A percentile compares a stretch with the other conserved stretches of the same genome.
phyloP scores from a whole-genome alignment of 2,888 invertebrate genomes.

The Proisotoma minuta region DNA sequence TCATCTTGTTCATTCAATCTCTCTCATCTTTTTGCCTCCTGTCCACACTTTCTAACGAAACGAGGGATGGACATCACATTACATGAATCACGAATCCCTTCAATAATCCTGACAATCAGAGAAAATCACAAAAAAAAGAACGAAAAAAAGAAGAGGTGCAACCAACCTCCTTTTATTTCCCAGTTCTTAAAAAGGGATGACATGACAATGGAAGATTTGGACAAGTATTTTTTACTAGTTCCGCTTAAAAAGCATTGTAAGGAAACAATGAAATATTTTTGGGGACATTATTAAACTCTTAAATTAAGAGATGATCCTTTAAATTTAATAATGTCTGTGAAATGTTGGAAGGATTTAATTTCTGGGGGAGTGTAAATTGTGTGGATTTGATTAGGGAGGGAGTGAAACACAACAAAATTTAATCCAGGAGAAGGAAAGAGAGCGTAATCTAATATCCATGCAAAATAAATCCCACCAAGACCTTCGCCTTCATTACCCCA shows the following conservation, averaged over 20 bases:
- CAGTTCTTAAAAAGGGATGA: too few relatives aligned
- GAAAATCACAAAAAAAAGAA: too few relatives aligned
- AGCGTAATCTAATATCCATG: not conserved
- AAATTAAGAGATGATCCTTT: too few relatives aligned
- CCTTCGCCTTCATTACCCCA: conserved; percentile 8
- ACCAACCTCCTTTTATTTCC: not conserved
- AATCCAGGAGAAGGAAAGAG: conserved; percentile 6
- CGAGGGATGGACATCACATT: not conserved
- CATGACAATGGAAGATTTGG: too few relatives aligned
- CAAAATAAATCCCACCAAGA: conserved; percentile 4
- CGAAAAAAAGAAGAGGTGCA: too few relatives aligned
- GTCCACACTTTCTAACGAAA: not conserved
- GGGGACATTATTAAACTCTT: too few relatives aligned
- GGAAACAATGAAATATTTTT: too few relatives aligned
- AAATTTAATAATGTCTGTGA: too few relatives aligned
- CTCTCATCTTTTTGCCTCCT: not conserved
- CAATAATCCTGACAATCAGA: conserved; percentile 1
- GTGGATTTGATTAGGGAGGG: conserved; percentile 1
- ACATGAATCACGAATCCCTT: not conserved
- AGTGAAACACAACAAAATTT: not conserved
- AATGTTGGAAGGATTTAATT: too few relatives aligned
- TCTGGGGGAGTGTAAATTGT: not conserved
- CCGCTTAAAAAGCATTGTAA: too few relatives aligned
- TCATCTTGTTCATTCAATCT: conserved; percentile 3
- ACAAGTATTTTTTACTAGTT: too few relatives aligned